Conservation (phyloP, 2,113 vertebrate species). For the Halcyon senegalensis region DNA sequence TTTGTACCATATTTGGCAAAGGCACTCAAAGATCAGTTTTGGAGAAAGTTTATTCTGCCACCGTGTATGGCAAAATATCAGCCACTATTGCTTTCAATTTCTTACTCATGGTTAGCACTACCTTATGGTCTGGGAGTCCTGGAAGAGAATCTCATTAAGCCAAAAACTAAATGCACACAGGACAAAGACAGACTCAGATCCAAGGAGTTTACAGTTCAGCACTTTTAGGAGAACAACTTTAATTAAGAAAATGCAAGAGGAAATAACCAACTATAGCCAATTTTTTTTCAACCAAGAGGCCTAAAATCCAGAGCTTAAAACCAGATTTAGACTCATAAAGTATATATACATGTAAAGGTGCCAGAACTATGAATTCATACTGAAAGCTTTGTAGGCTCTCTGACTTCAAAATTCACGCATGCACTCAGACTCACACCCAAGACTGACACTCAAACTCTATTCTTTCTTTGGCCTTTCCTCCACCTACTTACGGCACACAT, state of each 20-base stretch:
- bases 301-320: background rate
- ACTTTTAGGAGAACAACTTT: background rate
- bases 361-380: background rate
- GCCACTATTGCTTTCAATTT: background rate
- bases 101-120: background rate
- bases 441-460: background rate
- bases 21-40: background rate
- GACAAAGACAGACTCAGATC: background rate
- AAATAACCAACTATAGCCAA: background rate
- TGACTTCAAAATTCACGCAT: background rate
- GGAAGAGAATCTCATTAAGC: background rate
- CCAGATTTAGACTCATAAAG: background rate
- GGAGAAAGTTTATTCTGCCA: background rate
- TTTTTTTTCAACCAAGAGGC: background rate
- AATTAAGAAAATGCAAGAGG: background rate
- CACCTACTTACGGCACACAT: background rate
- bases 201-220: background rate
- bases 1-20: background rate
- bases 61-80: background rate
- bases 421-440: background rate
- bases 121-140: background rate
- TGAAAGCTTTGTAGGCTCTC: background rate
- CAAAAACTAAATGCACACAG: background rate
- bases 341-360: background rate
- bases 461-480: background rate